Evolutionary conservation across 2,888 invertebrate genomes (phyloP).

Genomic region (Pollenia griseotomentosa): DNA sequence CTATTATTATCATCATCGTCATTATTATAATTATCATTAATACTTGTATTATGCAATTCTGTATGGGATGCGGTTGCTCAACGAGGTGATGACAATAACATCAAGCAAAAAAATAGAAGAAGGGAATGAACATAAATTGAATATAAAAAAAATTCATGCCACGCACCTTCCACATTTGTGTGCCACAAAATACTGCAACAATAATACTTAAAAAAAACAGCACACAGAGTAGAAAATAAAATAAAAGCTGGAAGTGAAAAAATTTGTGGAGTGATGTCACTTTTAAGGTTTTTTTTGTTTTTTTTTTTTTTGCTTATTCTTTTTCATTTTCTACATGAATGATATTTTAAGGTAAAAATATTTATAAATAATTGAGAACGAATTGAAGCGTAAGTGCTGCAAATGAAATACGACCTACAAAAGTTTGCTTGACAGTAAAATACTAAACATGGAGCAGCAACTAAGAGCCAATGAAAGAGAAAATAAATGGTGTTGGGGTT

Average conservation of each 20-base stretch:
- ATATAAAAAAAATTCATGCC: neutral
- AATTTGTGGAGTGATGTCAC: neutral
- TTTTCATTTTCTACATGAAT: constrained; percentile 59
- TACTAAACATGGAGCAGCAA: too few species aligned
- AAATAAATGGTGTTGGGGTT: neutral
- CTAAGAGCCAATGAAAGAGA: neutral
- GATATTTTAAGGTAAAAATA: constrained; percentile 26
- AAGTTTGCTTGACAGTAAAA: too few species aligned
- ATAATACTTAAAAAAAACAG: neutral
- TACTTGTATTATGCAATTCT: constrained; percentile 50
- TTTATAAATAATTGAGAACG: neutral
- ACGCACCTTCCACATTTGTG: constrained; percentile 18
- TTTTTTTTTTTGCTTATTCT: neutral
- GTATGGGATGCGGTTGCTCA: constrained; percentile 40
- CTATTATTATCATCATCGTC: constrained; percentile 23
- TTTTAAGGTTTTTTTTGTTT: constrained; percentile 22
- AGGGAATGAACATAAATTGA: neutral
- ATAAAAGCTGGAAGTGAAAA: neutral
- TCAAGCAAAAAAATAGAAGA: too few species aligned
- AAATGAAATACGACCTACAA: neutral
- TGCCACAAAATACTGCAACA: neutral
- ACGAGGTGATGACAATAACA: constrained; percentile 25
- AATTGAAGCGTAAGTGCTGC: neutral
- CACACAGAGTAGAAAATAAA: constrained; percentile 2
- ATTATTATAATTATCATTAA: neutral